These are phyloP conservation scores for Falco punctatus DNA, from an alignment of 2,113 vertebrate genomes.

Conservation along the genomic window DNA sequence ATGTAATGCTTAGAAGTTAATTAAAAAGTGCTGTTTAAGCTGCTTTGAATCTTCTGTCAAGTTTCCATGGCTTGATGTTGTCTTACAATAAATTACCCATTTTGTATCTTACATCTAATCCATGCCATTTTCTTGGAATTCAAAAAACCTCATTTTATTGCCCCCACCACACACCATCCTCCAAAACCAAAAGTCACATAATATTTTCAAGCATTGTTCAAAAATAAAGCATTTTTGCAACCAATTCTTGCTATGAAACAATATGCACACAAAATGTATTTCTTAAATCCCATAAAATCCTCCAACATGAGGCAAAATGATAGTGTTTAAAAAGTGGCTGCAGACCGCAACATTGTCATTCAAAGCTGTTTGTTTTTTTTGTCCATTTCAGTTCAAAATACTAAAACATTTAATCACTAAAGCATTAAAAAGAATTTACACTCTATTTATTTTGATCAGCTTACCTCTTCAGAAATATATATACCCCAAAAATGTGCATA, in stretches of 20 bases:
- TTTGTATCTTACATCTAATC: slow-evolving; percentile 81
- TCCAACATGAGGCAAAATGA: slow-evolving; percentile 83
- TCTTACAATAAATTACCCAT: slow-evolving; percentile 90
- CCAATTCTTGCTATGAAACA: slow-evolving; percentile 91
- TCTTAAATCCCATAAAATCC: slow-evolving; percentile 86
- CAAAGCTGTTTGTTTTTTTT: slow-evolving; percentile 79
- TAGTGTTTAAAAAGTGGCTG: slow-evolving; percentile 80
- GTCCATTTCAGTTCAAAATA: slow-evolving; percentile 86
- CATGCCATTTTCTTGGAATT: slow-evolving; percentile 89
- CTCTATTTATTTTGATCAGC: slow-evolving; percentile 85
- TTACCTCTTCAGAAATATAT: slow-evolving; percentile 97
- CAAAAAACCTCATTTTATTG: slow-evolving; percentile 89
- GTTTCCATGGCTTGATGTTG: slow-evolving; percentile 98
- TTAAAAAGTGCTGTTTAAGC: slow-evolving; percentile 85
- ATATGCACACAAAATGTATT: slow-evolving; percentile 89
- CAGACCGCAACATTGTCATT: slow-evolving; percentile 77
- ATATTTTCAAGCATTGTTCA: slow-evolving; percentile 91
- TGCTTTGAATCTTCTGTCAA: slow-evolving; percentile 91
- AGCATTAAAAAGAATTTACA: slow-evolving; percentile 92
- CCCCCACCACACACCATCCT: slow-evolving; percentile 89
- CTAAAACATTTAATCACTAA: slow-evolving; percentile 89
- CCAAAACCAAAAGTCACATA: slow-evolving; percentile 87
- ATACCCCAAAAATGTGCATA: slow-evolving; percentile 95
- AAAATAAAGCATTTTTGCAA: slow-evolving; percentile 94
- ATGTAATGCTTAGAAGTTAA: slow-evolving; percentile 81